phyloP scores from a whole-genome alignment of 1,140 invertebrate species.

The Aphis craccivora region DNA sequence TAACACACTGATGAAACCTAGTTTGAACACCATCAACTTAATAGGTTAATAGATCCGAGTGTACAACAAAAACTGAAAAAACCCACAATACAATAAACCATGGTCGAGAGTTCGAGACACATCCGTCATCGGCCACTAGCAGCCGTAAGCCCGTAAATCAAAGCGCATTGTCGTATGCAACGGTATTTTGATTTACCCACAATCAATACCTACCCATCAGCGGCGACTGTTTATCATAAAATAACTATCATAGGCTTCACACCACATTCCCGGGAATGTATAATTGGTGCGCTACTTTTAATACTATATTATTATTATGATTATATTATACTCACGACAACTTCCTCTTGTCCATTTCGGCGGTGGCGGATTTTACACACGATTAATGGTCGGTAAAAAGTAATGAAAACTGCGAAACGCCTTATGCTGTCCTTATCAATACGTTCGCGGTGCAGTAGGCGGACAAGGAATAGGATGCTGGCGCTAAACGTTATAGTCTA shows the following conservation, averaged over 20 bases:
- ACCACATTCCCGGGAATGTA: neutral
- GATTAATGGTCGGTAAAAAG: neutral
- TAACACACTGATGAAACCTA: too few relatives aligned
- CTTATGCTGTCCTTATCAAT: neutral
- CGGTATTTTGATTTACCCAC: neutral
- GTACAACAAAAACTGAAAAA: too few relatives aligned
- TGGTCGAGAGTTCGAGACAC: too few relatives aligned
- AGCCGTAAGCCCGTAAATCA: too few relatives aligned
- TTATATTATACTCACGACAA: conserved; percentile 15
- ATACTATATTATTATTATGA: neutral
- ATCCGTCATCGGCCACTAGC: too few relatives aligned
- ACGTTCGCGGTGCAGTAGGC: neutral
- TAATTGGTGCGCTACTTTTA: neutral
- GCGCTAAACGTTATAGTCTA: neutral
- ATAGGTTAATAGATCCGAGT: too few relatives aligned
- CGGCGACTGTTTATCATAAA: neutral
- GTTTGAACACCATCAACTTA: too few relatives aligned
- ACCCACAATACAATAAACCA: too few relatives aligned
- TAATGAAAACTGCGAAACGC: neutral
- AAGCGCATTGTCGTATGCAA: too few relatives aligned
- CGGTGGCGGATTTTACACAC: neutral
- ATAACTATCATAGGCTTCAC: neutral
- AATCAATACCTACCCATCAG: neutral
- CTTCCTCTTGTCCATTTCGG: conserved; percentile 42
- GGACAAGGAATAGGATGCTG: neutral